These are phyloP conservation scores for Junco hyemalis DNA, from an alignment of 2,113 vertebrate genomes.

Conservation along the genomic window DNA sequence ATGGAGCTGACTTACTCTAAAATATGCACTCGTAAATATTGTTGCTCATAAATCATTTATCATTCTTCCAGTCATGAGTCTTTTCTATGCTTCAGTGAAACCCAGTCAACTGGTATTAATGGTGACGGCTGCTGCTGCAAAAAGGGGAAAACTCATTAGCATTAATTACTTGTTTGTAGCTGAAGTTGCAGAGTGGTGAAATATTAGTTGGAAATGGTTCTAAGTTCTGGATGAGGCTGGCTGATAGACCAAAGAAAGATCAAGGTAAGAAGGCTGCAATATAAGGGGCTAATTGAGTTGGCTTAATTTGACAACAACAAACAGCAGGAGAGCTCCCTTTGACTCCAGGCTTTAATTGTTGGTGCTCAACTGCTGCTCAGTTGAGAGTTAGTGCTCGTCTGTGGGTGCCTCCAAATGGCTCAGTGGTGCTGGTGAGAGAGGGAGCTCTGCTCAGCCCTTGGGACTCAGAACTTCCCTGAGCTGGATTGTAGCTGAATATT, in stretches of 20 bases:
- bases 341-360: not conserved
- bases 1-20: constrained; percentile 20
- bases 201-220: constrained; percentile 41
- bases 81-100: constrained; percentile 62
- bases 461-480: not conserved
- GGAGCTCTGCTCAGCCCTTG: not conserved
- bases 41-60: constrained; percentile 66
- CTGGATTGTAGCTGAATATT: not conserved
- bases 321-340: not conserved
- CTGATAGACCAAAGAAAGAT: constrained; percentile 39
- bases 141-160: constrained; percentile 42
- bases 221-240: constrained; percentile 26
- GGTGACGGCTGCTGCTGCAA: constrained; percentile 38
- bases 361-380: not conserved
- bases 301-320: constrained; percentile 34
- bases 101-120: constrained; percentile 64
- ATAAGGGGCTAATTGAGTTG: constrained; percentile 31
- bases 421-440: not conserved
- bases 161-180: constrained; percentile 64
- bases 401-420: not conserved
- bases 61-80: constrained; percentile 56
- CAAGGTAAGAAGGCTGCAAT: not conserved
- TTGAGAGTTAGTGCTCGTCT: not conserved
- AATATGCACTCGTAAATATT: constrained; percentile 55
- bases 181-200: constrained; percentile 32